phyloP scores from a whole-genome alignment of 1,140 invertebrate species.

The Meteorus sp. region DNA sequence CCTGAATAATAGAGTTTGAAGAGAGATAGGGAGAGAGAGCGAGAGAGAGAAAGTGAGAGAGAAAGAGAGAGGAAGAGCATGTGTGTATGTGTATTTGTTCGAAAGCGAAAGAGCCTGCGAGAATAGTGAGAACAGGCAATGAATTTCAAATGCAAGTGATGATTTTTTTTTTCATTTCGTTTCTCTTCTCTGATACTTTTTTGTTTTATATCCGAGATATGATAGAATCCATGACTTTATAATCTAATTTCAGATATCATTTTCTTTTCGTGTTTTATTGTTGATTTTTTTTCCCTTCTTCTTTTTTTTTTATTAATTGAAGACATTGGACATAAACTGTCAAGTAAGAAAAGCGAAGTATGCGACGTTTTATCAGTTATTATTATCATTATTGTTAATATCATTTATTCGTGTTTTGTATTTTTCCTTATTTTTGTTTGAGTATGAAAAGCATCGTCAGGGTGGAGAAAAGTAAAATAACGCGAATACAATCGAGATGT shows the following conservation, averaged over 20 bases:
- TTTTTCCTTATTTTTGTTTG: too few relatives aligned
- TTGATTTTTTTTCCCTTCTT: slow-evolving; percentile 6
- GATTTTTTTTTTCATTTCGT: slow-evolving; percentile 5
- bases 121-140: slow-evolving; percentile 9
- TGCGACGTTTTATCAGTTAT: slow-evolving; percentile 11
- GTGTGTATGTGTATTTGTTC: slow-evolving; percentile 1
- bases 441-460: slow-evolving; percentile 22
- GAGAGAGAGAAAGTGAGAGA: slow-evolving; percentile 26
- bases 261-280: not conserved
- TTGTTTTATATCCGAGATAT: not conserved
- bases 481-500: slow-evolving; percentile 13
- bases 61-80: slow-evolving; percentile 10
- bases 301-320: slow-evolving; percentile 3
- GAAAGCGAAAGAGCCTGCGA: slow-evolving; percentile 15
- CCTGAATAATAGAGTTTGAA: too few relatives aligned
- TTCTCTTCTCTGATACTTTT: too few relatives aligned
- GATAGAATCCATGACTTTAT: slow-evolving; percentile 15
- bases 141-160: slow-evolving; percentile 13
- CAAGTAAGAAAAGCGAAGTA: slow-evolving; percentile 22
- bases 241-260: slow-evolving; percentile 20
- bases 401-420: not conserved
- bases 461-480: slow-evolving; percentile 13
- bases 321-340: not conserved
- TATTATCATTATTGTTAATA: not conserved
- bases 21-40: not conserved